phyloP scores from a whole-genome alignment of 2,888 invertebrate species.

The Cyaniris semiargus region DNA sequence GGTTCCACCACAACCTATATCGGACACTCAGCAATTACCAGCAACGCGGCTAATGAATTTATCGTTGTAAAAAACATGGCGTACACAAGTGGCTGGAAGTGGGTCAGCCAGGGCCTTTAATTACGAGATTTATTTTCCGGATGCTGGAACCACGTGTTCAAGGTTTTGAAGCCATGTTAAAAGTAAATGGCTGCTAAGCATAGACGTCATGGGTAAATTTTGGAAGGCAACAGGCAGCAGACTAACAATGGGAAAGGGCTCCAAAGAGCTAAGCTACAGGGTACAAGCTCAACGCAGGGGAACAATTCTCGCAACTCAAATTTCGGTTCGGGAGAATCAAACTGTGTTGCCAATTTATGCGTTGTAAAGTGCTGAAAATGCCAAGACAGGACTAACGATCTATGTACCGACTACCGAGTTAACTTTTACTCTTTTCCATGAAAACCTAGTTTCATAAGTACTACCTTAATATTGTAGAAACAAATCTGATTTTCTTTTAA shows the following conservation, averaged over 20 bases:
- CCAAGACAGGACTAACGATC: too few species aligned
- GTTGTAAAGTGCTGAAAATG: too few species aligned
- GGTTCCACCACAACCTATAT: background rate
- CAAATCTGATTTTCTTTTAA: background rate
- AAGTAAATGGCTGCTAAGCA: background rate
- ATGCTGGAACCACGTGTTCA: background rate
- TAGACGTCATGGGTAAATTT: too few species aligned
- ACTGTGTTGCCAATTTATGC: too few species aligned
- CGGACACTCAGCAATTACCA: constrained; percentile 5
- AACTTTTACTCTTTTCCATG: background rate
- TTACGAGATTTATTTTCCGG: constrained; percentile 16
- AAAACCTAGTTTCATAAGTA: background rate
- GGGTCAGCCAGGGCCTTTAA: constrained; percentile 3
- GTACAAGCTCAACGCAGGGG: too few species aligned
- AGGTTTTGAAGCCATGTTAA: background rate
- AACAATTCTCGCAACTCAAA: too few species aligned
- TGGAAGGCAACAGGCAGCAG: too few species aligned
- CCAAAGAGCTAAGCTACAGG: too few species aligned
- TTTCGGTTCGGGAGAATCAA: too few species aligned
- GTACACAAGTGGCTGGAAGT: constrained; percentile 10
- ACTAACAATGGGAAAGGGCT: too few species aligned
- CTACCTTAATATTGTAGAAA: background rate
- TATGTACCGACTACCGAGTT: too few species aligned
- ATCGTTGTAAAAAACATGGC: constrained; percentile 15
- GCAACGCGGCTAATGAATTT: constrained; percentile 4